phyloP scores from a whole-genome alignment of 2,113 vertebrate genomes.

The Mus pahari region DNA sequence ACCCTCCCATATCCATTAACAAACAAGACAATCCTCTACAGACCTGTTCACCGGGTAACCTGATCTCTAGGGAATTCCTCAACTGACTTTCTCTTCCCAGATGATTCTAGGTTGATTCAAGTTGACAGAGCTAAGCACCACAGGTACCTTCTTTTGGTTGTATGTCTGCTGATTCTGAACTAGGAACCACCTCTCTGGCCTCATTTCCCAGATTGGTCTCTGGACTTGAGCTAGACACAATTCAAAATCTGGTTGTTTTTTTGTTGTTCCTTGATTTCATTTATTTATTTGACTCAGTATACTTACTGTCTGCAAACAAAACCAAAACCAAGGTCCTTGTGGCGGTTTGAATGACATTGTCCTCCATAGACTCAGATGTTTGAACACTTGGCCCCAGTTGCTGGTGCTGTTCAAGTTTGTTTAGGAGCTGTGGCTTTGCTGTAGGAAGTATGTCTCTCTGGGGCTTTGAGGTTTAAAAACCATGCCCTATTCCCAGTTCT shows the following conservation, averaged over 20 bases:
- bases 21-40: not conserved
- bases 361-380: not conserved
- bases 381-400: not conserved
- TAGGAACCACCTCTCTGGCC: not conserved
- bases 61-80: not conserved
- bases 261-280: not conserved
- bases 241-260: not conserved
- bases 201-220: not conserved
- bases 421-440: not conserved
- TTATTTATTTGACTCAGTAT: not conserved
- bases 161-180: not conserved
- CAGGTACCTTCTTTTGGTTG: not conserved
- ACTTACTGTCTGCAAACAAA: no score
- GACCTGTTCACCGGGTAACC: not conserved
- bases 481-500: rapidly evolving
- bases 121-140: not conserved
- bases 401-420: not conserved
- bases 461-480: not conserved
- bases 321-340: not conserved
- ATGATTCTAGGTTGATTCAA: not conserved
- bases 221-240: not conserved
- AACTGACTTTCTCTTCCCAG: not conserved
- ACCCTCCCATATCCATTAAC: not conserved
- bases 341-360: not conserved
- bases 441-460: not conserved